These are phyloP conservation scores for Cyanoliseus patagonus DNA, from an alignment of 2,113 vertebrate genomes.

Conservation along the genomic window DNA sequence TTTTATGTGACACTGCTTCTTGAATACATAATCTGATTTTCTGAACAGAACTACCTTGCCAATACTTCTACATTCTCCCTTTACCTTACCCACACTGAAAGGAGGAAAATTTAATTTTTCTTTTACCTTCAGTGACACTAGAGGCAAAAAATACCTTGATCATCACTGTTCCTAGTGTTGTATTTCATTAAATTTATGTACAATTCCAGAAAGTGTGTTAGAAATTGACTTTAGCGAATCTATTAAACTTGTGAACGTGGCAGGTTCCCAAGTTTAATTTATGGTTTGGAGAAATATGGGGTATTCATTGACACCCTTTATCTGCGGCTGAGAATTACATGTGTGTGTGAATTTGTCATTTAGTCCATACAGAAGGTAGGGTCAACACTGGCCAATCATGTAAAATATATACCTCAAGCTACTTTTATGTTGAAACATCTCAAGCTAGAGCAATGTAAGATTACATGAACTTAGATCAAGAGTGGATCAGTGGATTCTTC, in stretches of 20 bases:
- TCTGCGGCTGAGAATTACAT: conserved; percentile 27
- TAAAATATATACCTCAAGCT: background rate
- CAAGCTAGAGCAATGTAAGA: background rate
- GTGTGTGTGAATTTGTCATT: conserved; percentile 51
- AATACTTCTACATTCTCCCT: conserved; percentile 42
- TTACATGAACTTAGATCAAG: conserved; percentile 24
- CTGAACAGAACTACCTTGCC: background rate
- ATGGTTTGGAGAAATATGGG: conserved; percentile 68
- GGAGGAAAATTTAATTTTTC: background rate
- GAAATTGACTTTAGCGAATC: conserved; percentile 66
- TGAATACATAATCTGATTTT: conserved; percentile 10
- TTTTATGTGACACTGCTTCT: conserved; percentile 12
- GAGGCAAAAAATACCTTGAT: conserved; percentile 66
- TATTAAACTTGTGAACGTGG: conserved; percentile 60
- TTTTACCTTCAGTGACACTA: conserved; percentile 40
- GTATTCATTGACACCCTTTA: conserved; percentile 64
- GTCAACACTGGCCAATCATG: background rate
- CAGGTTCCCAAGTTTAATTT: conserved; percentile 65
- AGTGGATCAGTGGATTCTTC: background rate
- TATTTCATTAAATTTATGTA: conserved; percentile 53
- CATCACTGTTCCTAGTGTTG: conserved; percentile 8
- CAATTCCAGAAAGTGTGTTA: conserved; percentile 63
- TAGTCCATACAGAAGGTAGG: background rate
- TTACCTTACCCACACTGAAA: background rate
- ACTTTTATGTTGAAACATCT: conserved; percentile 1